These are phyloP conservation scores for Ammodytes marinus DNA, from an alignment of 2,113 vertebrate species.

Conservation along the genomic window DNA sequence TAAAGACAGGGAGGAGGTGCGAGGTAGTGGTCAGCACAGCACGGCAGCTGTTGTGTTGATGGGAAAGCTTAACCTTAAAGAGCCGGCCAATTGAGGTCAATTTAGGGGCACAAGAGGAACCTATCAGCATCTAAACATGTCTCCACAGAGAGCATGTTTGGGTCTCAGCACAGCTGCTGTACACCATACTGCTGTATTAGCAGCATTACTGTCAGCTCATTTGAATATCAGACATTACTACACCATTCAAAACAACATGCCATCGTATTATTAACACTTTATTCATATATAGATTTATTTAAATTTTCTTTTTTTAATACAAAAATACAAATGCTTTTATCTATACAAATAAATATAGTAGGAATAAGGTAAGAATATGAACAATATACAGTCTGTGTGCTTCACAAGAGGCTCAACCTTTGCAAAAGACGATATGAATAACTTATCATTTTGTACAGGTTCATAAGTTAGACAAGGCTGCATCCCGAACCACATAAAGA, in stretches of 20 bases:
- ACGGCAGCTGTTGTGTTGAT: conserved; percentile 72
- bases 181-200: conserved; percentile 35
- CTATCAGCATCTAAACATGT: conserved; percentile 4
- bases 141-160: background rate
- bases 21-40: background rate
- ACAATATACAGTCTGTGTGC: conserved; percentile 65
- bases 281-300: conserved; percentile 53
- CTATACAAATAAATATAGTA: conserved; percentile 86
- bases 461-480: conserved; percentile 74
- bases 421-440: conserved; percentile 79
- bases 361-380: conserved; percentile 60
- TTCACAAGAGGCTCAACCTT: conserved; percentile 82
- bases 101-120: conserved; percentile 34
- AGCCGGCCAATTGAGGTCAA: conserved; percentile 34
- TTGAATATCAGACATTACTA: background rate
- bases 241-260: conserved; percentile 26
- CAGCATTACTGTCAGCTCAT: conserved; percentile 22
- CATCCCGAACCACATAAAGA: conserved; percentile 43
- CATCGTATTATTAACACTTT: conserved; percentile 53
- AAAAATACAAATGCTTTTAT: conserved; percentile 84
- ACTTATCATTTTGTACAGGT: conserved; percentile 78
- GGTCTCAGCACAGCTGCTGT: background rate
- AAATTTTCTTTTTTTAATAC: conserved; percentile 68
- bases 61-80: conserved; percentile 33
- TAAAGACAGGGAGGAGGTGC: conserved; percentile 12